Evolutionary conservation across 92 coral and sea anemone genomes (phyloP), one percentile per base, ranked within the genome.

Genomic region (Heteractis magnifica): DNA sequence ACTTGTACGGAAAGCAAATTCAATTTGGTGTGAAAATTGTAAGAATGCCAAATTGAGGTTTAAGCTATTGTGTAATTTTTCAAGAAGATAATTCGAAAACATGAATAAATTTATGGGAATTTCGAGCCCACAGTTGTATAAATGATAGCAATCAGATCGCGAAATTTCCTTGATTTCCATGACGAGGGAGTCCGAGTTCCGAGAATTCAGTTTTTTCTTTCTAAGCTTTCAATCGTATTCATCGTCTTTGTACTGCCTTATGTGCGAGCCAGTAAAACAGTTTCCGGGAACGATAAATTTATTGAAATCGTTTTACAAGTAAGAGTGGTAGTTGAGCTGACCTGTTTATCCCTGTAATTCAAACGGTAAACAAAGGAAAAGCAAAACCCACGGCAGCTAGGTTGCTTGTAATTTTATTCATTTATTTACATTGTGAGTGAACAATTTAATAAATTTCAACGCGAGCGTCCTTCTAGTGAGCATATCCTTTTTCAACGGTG

Each of bases 1-100:
- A 23, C 8, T 68, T 23, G 48, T 20, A 62, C 6, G 8, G 70
- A 62, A 18, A 0, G 23, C 8, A 62, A 5, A 62, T 62, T 62
- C 8, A 18, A 62, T 62, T 62, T 62, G 23, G 70, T 68, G 73
- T 10, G 73, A 68, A 68, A 68, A 68, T 68, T 68, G 73, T 26
- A 26, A 68, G 23, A 3, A 8, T 68, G 73, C 73, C 73, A 68
- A 68, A 21, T 68, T 26, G 23, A 4, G 9, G 48, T 2, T 68
- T 68, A 5, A 68, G 26, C 73, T 23, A 68, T 23, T 68, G 48
- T 20, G 49, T 16, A 68, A 20, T 10, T 14, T 23, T 7, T 26
- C 23, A 1, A 0, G 50, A 26, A 19, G 44, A 68, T 68, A 68
- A 68, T 26, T 68, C 23, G 5, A 23, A 68, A 23, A 68, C 23